phyloP scores from a whole-genome alignment of 2,888 invertebrate genomes.

The Metalampra italica region DNA sequence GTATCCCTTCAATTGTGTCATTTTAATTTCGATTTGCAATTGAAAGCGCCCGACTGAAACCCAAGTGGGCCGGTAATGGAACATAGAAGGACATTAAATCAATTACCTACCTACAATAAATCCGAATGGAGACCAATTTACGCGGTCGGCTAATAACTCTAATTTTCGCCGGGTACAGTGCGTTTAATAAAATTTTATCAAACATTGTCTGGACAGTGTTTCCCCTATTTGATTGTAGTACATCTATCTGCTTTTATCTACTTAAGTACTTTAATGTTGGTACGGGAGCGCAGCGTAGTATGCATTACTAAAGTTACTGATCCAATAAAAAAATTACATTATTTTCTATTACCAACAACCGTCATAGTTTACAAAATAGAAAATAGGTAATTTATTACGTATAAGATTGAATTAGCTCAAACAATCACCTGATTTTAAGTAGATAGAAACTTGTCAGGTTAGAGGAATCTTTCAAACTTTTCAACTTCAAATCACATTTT shows the following conservation, averaged over 20 bases:
- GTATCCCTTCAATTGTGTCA: too few species aligned
- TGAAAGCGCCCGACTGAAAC: not conserved
- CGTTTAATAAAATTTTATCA: slow-evolving; percentile 60
- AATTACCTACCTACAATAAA: slow-evolving; percentile 58
- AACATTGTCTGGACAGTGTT: slow-evolving; percentile 41
- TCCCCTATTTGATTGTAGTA: slow-evolving; percentile 32
- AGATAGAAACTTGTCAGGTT: too few species aligned
- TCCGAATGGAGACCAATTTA: slow-evolving; percentile 47
- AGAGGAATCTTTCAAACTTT: too few species aligned
- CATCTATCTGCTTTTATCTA: not conserved
- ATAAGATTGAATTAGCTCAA: too few species aligned
- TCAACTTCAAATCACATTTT: too few species aligned
- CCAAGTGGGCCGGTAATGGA: slow-evolving; percentile 4
- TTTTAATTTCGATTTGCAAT: too few species aligned
- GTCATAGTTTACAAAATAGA: too few species aligned
- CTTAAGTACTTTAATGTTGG: slow-evolving; percentile 4
- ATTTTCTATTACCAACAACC: too few species aligned
- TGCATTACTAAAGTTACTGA: too few species aligned
- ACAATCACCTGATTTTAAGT: too few species aligned
- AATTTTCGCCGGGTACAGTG: slow-evolving; percentile 55
- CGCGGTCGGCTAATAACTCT: slow-evolving; percentile 52
- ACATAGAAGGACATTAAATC: slow-evolving; percentile 67
- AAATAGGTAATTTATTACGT: not conserved
- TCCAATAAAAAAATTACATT: too few species aligned
- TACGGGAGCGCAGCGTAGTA: not conserved